phyloP scores from a whole-genome alignment of 2,888 invertebrate species.

The Ennomos erosarius region DNA sequence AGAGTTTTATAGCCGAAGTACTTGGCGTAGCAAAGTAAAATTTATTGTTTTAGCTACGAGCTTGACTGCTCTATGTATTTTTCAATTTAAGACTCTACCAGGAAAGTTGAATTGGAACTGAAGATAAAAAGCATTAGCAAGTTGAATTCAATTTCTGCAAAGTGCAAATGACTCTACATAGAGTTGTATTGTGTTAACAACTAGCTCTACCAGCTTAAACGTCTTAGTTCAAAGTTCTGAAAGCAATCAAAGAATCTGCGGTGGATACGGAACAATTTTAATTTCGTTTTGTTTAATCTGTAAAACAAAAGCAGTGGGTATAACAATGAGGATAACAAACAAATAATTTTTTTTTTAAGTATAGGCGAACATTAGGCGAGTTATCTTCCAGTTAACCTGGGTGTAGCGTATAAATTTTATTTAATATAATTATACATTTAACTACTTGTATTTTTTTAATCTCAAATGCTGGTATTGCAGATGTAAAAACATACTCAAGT shows the following conservation, averaged over 20 bases:
- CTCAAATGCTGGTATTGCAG: too few relatives aligned
- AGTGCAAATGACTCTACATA: slow-evolving; percentile 22
- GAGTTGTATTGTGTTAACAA: slow-evolving; percentile 6
- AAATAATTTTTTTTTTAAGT: too few relatives aligned
- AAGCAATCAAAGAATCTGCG: slow-evolving; percentile 23
- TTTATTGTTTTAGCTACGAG: slow-evolving; percentile 51
- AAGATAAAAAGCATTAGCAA: slow-evolving; percentile 30
- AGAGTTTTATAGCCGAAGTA: slow-evolving; percentile 17
- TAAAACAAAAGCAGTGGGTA: too few relatives aligned
- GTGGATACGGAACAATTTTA: too few relatives aligned
- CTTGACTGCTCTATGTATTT: slow-evolving; percentile 44
- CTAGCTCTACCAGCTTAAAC: slow-evolving; percentile 20
- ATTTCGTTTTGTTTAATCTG: too few relatives aligned
- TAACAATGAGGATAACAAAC: too few relatives aligned
- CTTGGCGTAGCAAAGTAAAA: slow-evolving; percentile 47
- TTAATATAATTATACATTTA: too few relatives aligned
- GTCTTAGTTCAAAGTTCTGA: slow-evolving; percentile 29
- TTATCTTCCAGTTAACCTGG: too few relatives aligned
- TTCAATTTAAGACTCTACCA: slow-evolving; percentile 42
- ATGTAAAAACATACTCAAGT: too few relatives aligned
- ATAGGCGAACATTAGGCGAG: too few relatives aligned
- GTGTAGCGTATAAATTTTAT: too few relatives aligned
- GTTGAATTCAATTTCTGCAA: slow-evolving; percentile 32
- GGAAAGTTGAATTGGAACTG: slow-evolving; percentile 29
- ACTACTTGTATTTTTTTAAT: too few relatives aligned